These are phyloP conservation scores for Cervus canadensis DNA, from an alignment of 2,113 vertebrate genomes.

Conservation along the genomic window DNA sequence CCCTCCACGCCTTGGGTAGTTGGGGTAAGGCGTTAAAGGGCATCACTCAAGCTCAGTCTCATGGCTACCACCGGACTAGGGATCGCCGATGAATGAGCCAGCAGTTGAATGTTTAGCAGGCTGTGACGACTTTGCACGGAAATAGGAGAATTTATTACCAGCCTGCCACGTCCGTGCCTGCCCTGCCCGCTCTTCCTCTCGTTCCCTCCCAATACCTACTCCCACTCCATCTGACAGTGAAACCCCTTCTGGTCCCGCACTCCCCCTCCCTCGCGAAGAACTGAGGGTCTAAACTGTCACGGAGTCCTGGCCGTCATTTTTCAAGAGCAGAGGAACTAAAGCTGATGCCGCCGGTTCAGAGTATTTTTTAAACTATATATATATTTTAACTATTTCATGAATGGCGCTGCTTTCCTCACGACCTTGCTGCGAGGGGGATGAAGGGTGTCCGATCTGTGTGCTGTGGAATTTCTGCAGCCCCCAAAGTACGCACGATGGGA, in stretches of 20 bases:
- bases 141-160: constrained; percentile 69
- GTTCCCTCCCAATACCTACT: constrained; percentile 25
- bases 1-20: not conserved
- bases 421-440: constrained; percentile 1
- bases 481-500: constrained; percentile 8
- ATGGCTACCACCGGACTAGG: constrained; percentile 38
- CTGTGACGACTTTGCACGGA: constrained; percentile 79
- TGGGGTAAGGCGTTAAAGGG: constrained; percentile 9
- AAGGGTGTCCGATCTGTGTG: not conserved
- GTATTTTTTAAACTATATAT: not conserved
- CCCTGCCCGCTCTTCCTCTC: not conserved
- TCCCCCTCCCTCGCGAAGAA: constrained; percentile 39
- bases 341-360: constrained; percentile 20
- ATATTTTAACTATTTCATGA: not conserved
- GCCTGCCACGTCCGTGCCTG: constrained; percentile 61
- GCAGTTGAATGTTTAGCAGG: constrained; percentile 73
- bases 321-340: constrained; percentile 24
- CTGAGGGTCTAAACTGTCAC: constrained; percentile 52
- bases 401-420: not conserved
- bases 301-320: constrained; percentile 57
- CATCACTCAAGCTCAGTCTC: constrained; percentile 27
- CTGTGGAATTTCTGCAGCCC: not conserved
- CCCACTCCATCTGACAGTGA: constrained; percentile 58
- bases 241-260: not conserved
- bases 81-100: constrained; percentile 70